Percentiles rank a stretch among this genome's conserved stretches.
Evolutionary conservation across 2,113 vertebrate species (phyloP).

Genomic region (Neotragus pygmaeus): DNA sequence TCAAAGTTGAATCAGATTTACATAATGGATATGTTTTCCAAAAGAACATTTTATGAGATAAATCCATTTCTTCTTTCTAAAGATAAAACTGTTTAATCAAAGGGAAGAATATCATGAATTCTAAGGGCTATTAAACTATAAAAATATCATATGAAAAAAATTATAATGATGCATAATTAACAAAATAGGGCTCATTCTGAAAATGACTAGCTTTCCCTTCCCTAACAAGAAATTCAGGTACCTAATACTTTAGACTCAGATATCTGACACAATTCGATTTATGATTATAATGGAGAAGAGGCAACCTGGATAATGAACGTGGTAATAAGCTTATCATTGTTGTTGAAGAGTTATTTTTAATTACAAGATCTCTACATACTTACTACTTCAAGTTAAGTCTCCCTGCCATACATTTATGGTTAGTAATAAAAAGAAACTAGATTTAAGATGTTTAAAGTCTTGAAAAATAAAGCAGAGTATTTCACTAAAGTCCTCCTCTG

Average conservation of each 20-base stretch:
- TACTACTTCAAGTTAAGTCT: not conserved
- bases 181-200: not conserved
- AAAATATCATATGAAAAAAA: not conserved
- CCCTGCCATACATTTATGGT: not conserved
- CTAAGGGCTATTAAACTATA: not conserved
- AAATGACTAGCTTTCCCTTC: not conserved
- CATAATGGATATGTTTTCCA: not conserved
- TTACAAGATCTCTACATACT: not conserved
- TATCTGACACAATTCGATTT: not conserved
- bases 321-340: not conserved
- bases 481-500: conserved; percentile 5
- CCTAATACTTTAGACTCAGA: not conserved
- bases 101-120: not conserved
- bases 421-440: conserved; percentile 48
- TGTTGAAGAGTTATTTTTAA: conserved; percentile 16
- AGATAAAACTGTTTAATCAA: not conserved
- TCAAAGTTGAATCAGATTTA: not conserved
- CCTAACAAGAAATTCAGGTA: conserved; percentile 35
- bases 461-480: conserved; percentile 61
- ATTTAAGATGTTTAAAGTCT: conserved; percentile 72
- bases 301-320: not conserved
- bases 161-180: not conserved
- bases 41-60: not conserved
- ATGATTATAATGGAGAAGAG: not conserved
- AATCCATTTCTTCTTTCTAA: not conserved